A percentile compares a stretch with the other conserved stretches of the same genome.
phyloP scores from a whole-genome alignment of 2,888 invertebrate genomes.

The Andrena haemorrhoa region DNA sequence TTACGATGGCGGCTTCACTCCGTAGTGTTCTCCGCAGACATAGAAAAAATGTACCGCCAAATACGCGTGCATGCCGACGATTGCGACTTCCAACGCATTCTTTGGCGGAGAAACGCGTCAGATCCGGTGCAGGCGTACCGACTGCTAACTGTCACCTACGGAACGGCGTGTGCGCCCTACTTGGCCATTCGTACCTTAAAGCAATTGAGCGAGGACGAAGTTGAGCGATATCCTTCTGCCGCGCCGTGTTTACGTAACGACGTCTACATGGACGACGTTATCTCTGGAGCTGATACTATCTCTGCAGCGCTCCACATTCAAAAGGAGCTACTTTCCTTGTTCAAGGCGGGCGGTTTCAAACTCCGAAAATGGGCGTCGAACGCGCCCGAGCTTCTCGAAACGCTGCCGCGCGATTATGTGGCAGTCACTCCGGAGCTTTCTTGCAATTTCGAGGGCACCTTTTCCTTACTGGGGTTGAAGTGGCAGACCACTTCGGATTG shows the following conservation, averaged over 20 bases:
- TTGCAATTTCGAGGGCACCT: background rate
- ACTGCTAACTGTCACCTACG: background rate
- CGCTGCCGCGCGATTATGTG: background rate
- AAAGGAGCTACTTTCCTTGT: background rate
- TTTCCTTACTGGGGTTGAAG: background rate
- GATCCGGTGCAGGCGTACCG: background rate
- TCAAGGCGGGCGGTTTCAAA: background rate
- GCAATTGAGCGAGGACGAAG: background rate
- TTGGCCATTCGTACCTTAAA: background rate
- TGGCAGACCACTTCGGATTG: background rate
- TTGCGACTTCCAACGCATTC: background rate
- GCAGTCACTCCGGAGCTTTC: background rate
- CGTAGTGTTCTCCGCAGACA: background rate
- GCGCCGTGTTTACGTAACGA: no score
- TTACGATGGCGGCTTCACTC: background rate
- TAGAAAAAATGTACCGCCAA: background rate
- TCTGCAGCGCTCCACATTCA: background rate
- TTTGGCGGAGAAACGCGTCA: background rate
- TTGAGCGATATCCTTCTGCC: background rate
- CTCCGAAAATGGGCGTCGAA: background rate
- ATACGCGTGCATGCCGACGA: background rate
- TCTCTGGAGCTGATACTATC: background rate
- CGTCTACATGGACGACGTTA: background rate
- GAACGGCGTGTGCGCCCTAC: background rate
- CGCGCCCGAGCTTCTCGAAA: background rate